Evolutionary conservation across 2,888 invertebrate genomes (phyloP).

Genomic region (Orthosia cruda): DNA sequence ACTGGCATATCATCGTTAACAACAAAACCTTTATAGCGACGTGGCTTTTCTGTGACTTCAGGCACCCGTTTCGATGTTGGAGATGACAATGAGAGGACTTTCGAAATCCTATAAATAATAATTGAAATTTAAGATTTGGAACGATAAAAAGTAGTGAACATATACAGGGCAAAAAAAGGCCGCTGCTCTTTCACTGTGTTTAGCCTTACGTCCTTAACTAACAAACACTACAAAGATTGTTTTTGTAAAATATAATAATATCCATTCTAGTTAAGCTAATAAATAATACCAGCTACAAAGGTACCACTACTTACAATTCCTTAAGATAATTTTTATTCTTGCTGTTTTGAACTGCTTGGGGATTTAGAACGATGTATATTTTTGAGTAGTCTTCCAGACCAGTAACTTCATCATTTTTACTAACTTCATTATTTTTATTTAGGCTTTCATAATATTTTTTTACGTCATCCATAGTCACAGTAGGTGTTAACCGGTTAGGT

Average conservation of each 20-base stretch:
- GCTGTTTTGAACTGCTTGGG: slow-evolving; percentile 72
- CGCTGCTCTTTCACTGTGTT: neutral
- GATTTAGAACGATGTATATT: slow-evolving; percentile 80
- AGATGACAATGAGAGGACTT: slow-evolving; percentile 72
- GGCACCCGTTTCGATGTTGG: slow-evolving; percentile 54
- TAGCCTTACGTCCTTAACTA: neutral
- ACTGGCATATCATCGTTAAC: slow-evolving; percentile 63
- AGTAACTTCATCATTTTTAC: slow-evolving; percentile 22
- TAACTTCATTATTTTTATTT: slow-evolving; percentile 31
- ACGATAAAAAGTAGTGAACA: neutral
- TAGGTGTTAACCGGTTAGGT: slow-evolving; percentile 45
- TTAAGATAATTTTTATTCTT: slow-evolving; percentile 71
- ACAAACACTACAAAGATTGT: neutral
- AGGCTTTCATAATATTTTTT: slow-evolving; percentile 29
- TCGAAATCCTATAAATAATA: slow-evolving; percentile 73
- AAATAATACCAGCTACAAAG: neutral
- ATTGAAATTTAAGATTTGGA: too few species aligned
- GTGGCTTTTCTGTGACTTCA: slow-evolving; percentile 54
- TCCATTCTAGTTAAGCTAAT: neutral
- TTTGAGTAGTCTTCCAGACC: slow-evolving; percentile 76
- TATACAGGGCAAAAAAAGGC: too few species aligned
- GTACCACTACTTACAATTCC: slow-evolving; percentile 78
- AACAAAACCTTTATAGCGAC: slow-evolving; percentile 76
- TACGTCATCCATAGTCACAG: slow-evolving; percentile 15
- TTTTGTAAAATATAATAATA: too few species aligned